Conservation (phyloP, 2,797 vertebrate genomes). For the Eulemur coronatus region DNA sequence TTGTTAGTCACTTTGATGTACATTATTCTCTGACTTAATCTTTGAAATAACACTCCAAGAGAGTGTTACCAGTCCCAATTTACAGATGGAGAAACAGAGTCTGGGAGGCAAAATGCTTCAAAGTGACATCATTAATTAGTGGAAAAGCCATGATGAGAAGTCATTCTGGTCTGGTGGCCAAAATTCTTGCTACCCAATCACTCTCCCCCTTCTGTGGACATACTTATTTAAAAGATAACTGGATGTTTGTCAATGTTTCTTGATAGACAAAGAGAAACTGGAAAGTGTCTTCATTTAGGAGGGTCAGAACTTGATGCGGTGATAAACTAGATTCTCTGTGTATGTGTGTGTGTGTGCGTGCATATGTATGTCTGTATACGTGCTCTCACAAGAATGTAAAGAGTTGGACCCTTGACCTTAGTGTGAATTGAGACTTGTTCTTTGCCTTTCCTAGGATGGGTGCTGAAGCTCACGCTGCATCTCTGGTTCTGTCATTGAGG, state of each 20-base stretch:
- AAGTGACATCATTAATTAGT: background rate
- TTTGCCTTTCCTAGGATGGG: background rate
- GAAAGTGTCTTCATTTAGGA: background rate
- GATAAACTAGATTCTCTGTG: background rate
- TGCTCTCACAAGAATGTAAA: background rate
- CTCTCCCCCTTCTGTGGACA: too few species aligned
- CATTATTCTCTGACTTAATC: background rate
- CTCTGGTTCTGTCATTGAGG: background rate
- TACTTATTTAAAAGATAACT: background rate
- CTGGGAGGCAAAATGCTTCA: background rate
- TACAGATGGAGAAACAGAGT: background rate
- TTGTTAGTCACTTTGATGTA: background rate
- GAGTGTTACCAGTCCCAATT: background rate
- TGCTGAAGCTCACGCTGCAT: background rate
- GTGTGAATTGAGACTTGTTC: background rate
- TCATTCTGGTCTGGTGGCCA: background rate
- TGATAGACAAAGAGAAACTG: background rate
- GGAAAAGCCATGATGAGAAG: background rate
- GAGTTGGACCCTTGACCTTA: background rate
- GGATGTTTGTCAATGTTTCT: background rate
- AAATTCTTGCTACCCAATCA: background rate
- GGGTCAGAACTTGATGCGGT: background rate
- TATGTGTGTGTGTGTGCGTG: background rate
- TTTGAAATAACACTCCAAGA: background rate
- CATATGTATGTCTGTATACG: rapidly evolving